Conservation (phyloP, 2,113 vertebrate species). For the Centropus bengalensis region DNA sequence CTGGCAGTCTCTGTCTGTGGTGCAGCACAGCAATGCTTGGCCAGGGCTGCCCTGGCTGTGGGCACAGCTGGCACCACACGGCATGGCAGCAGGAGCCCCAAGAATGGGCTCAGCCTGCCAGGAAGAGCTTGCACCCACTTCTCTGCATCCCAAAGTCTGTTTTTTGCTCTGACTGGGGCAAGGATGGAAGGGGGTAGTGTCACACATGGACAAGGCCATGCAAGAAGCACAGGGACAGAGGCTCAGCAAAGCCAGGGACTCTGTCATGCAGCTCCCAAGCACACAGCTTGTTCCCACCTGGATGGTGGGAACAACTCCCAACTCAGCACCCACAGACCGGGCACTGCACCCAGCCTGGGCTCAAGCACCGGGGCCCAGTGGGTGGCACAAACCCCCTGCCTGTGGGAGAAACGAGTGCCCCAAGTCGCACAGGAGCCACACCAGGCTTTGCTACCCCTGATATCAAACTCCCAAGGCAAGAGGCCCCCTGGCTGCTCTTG, state of each 20-base stretch:
- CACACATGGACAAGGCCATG: fast-evolving
- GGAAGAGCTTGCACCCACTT: not conserved
- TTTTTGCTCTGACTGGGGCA: not conserved
- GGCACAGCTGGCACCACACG: fast-evolving
- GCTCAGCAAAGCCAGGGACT: not conserved
- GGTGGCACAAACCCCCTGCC: fast-evolving
- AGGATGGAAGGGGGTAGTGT: not conserved
- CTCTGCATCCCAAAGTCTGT: not conserved
- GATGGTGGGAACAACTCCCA: not conserved
- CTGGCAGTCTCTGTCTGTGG: not conserved
- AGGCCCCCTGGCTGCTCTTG: not conserved
- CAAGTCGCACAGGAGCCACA: not conserved
- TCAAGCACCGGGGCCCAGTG: fast-evolving
- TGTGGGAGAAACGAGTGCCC: not conserved
- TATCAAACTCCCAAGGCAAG: too few species aligned
- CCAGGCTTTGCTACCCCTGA: not conserved
- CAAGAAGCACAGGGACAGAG: not conserved
- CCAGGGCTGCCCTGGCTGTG: not conserved
- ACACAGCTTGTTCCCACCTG: fast-evolving
- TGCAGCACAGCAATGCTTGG: fast-evolving
- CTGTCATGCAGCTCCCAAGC: not conserved
- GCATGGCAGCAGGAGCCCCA: not conserved
- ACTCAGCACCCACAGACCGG: not conserved
- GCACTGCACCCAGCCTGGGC: not conserved
- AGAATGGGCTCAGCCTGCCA: not conserved